Evolutionary conservation across 2,797 vertebrate genomes (phyloP).

Genomic region (Chiroxiphia lanceolata): DNA sequence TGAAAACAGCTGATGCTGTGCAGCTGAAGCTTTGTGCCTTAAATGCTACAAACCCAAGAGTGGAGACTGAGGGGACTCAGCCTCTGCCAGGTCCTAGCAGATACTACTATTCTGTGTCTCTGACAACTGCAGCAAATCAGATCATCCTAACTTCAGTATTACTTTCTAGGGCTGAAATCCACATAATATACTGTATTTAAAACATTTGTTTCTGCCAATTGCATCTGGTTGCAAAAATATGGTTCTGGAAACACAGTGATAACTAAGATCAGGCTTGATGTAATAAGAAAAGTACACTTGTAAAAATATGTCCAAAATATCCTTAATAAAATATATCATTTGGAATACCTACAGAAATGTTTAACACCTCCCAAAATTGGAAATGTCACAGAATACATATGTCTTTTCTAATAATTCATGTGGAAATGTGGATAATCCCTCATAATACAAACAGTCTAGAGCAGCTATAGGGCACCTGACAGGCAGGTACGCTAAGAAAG

Average conservation of each 20-base stretch:
- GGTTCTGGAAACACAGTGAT: background rate
- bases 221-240: background rate
- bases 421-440: background rate
- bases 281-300: background rate
- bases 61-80: background rate
- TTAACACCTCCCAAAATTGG: background rate
- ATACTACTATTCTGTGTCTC: background rate
- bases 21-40: background rate
- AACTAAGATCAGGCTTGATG: background rate
- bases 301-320: background rate
- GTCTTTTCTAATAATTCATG: background rate
- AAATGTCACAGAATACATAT: background rate
- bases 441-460: background rate
- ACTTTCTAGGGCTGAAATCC: background rate
- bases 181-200: background rate
- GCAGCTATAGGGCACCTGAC: background rate
- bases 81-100: background rate
- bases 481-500: background rate
- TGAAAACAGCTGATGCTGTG: background rate
- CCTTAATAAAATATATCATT: background rate
- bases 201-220: background rate
- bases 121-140: background rate
- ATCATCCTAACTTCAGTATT: background rate
- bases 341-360: background rate
- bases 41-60: background rate